Percentiles rank a stretch among this genome's conserved stretches.
These are phyloP conservation scores for Labeo catla DNA, from an alignment of 2,113 vertebrate species.

Conservation along the genomic window DNA sequence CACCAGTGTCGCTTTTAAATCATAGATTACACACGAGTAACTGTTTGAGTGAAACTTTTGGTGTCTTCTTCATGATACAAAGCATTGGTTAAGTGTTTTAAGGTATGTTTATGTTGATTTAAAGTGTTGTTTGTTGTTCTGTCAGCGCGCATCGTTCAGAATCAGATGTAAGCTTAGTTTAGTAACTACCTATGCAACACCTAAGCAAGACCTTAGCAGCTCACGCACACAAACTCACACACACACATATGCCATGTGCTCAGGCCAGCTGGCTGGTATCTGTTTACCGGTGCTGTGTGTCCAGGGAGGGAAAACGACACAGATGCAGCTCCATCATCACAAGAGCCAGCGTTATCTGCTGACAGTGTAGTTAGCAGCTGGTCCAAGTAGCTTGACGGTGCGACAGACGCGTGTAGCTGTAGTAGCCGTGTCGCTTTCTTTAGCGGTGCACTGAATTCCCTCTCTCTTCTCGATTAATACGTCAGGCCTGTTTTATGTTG, in stretches of 20 bases:
- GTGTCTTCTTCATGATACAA: not conserved
- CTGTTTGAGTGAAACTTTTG: not conserved
- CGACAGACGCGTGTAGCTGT: not conserved
- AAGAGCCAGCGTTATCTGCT: conserved; percentile 30
- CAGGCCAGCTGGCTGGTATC: conserved; percentile 33
- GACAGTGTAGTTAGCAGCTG: conserved; percentile 2
- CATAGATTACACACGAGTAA: not conserved
- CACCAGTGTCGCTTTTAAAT: not conserved
- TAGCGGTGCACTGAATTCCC: conserved; percentile 27
- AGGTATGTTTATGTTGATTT: not conserved
- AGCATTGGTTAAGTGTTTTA: not conserved
- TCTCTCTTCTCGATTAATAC: not conserved
- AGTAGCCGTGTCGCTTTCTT: conserved; percentile 33
- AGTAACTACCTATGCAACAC: conserved; percentile 51
- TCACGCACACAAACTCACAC: not conserved
- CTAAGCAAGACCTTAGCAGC: conserved; percentile 42
- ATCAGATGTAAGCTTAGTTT: conserved; percentile 24
- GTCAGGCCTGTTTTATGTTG: not conserved
- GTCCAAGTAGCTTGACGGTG: conserved; percentile 24
- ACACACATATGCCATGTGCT: conserved; percentile 21
- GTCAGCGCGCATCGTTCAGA: not conserved
- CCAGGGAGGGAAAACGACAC: conserved; percentile 5
- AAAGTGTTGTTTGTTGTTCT: not conserved
- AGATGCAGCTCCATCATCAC: conserved; percentile 17
- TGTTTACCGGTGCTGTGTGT: conserved; percentile 19